Evolutionary conservation across 1,140 invertebrate genomes (phyloP).

Genomic region (Ceratitis capitata): DNA sequence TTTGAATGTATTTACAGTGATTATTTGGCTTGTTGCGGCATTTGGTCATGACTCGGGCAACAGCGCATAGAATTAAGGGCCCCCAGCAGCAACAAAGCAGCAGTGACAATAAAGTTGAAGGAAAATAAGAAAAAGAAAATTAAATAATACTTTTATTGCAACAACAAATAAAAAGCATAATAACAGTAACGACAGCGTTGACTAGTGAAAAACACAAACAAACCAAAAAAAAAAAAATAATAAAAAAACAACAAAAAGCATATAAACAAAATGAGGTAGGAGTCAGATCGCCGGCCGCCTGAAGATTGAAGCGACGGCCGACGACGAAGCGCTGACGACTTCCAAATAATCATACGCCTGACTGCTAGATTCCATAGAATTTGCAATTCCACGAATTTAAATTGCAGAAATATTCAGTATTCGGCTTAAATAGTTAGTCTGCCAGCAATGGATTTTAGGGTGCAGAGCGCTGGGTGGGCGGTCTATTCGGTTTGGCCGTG

Average conservation of each 20-base stretch:
- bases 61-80: slow-evolving; percentile 46
- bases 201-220: neutral
- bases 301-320: no score
- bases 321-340: slow-evolving; percentile 26
- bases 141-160: neutral
- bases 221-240: neutral
- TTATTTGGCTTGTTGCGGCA: neutral
- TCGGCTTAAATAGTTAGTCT: slow-evolving; percentile 19
- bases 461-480: neutral
- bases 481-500: slow-evolving; percentile 25
- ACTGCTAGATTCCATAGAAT: slow-evolving; percentile 57
- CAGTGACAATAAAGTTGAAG: slow-evolving; percentile 5
- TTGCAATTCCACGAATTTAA: slow-evolving; percentile 64
- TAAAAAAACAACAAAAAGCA: neutral
- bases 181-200: slow-evolving; percentile 37
- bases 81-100: neutral
- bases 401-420: slow-evolving; percentile 57
- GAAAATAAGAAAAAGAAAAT: neutral
- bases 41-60: slow-evolving; percentile 58
- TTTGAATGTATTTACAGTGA: slow-evolving; percentile 47
- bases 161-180: slow-evolving; percentile 37
- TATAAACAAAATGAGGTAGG: neutral
- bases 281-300: no score
- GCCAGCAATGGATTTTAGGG: neutral
- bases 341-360: slow-evolving; percentile 32